phyloP scores from a whole-genome alignment of 2,113 vertebrate species.

The Madoqua kirkii region DNA sequence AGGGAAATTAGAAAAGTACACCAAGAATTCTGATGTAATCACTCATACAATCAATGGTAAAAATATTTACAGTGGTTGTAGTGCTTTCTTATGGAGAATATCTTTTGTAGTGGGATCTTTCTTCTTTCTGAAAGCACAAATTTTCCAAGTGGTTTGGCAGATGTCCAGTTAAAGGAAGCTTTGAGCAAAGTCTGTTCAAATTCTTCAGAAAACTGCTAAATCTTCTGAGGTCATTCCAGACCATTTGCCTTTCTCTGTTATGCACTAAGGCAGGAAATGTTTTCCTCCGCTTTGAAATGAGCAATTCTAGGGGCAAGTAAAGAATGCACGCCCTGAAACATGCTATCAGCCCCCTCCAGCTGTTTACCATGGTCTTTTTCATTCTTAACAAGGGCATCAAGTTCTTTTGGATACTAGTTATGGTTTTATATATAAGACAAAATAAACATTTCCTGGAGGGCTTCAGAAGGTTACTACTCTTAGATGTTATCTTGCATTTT shows the following conservation, averaged over 20 bases:
- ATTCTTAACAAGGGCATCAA: slow-evolving; percentile 57
- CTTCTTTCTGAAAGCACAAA: slow-evolving; percentile 51
- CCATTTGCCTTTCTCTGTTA: slow-evolving; percentile 68
- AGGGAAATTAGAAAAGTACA: background rate
- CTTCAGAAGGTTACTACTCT: slow-evolving; percentile 57
- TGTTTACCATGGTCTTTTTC: slow-evolving; percentile 75
- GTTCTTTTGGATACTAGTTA: slow-evolving; percentile 60
- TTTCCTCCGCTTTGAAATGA: slow-evolving; percentile 77
- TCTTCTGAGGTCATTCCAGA: slow-evolving; percentile 76
- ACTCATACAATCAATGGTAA: background rate
- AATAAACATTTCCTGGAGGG: slow-evolving; percentile 66
- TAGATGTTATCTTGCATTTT: slow-evolving; percentile 69
- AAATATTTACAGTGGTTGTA: background rate
- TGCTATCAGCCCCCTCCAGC: slow-evolving; percentile 77
- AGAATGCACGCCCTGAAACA: slow-evolving; percentile 49
- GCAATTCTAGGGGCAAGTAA: slow-evolving; percentile 67
- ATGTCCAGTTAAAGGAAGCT: slow-evolving; percentile 56
- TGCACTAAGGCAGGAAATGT: slow-evolving; percentile 82
- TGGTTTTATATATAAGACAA: slow-evolving; percentile 63
- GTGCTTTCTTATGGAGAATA: slow-evolving; percentile 8
- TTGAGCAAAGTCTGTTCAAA: slow-evolving; percentile 62
- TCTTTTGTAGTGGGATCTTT: slow-evolving; percentile 24
- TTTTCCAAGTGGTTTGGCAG: slow-evolving; percentile 44
- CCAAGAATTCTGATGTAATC: background rate
- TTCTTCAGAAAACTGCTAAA: slow-evolving; percentile 53